Conservation (phyloP, 2,113 vertebrate species). For the Crotalus tigris region DNA sequence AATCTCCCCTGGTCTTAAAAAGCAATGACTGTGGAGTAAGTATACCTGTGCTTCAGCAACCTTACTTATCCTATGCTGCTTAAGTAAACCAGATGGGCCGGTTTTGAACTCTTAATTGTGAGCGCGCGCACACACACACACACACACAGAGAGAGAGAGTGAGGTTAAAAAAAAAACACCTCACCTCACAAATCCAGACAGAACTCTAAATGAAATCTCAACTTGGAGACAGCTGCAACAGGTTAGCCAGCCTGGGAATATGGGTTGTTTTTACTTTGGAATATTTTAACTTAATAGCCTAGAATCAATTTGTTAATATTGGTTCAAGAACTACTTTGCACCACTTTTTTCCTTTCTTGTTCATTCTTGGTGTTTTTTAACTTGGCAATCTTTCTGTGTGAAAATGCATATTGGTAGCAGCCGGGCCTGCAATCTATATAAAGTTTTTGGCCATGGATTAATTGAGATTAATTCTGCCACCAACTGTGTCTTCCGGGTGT, state of each 20-base stretch:
- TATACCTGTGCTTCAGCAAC: neutral
- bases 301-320: neutral
- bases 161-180: neutral
- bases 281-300: neutral
- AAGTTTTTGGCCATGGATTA: neutral
- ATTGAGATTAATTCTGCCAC: neutral
- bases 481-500: neutral
- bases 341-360: neutral
- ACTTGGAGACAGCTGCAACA: neutral
- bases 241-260: neutral
- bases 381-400: neutral
- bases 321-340: neutral
- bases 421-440: neutral
- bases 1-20: neutral
- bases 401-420: neutral
- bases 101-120: neutral
- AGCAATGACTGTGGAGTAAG: neutral
- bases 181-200: neutral
- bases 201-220: neutral
- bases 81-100: neutral
- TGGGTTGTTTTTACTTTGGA: neutral
- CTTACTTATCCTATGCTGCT: neutral
- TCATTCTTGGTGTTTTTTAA: neutral
- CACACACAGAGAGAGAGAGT: no score
- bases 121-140: neutral